Evolutionary conservation across 2,797 vertebrate species (phyloP).

Genomic region (Myotis myotis): DNA sequence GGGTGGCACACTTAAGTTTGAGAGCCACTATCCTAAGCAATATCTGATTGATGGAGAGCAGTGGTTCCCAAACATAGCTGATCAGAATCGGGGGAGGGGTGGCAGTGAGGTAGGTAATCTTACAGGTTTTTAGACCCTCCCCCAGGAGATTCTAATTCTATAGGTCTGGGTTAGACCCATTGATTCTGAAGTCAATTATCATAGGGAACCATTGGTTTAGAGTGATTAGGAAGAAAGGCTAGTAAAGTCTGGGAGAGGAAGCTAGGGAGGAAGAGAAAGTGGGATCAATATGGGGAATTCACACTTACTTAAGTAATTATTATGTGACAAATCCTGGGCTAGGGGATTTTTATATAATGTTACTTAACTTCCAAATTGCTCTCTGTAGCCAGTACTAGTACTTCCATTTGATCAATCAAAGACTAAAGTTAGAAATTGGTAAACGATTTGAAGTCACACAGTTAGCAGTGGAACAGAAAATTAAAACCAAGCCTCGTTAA

Average conservation of each 20-base stretch:
- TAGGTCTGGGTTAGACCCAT: neutral
- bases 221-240: neutral
- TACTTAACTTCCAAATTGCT: conserved; percentile 14
- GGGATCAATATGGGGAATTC: neutral
- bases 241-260: neutral
- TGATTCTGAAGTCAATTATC: neutral
- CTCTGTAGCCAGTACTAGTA: neutral
- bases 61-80: neutral
- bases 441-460: conserved; percentile 33
- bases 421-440: neutral
- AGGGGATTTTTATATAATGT: neutral
- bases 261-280: neutral
- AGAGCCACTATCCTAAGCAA: neutral
- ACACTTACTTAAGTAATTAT: neutral
- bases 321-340: neutral
- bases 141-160: neutral
- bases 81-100: neutral
- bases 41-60: neutral
- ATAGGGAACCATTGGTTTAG: neutral
- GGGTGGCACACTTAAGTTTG: neutral
- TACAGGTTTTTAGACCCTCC: neutral
- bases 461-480: conserved; percentile 24
- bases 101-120: neutral
- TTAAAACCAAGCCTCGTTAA: conserved; percentile 31
- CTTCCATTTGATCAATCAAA: conserved; percentile 25